Evolutionary conservation across 2,888 invertebrate species (phyloP), one percentile per base, ranked within the genome.

Genomic region (Netelia virgata): DNA sequence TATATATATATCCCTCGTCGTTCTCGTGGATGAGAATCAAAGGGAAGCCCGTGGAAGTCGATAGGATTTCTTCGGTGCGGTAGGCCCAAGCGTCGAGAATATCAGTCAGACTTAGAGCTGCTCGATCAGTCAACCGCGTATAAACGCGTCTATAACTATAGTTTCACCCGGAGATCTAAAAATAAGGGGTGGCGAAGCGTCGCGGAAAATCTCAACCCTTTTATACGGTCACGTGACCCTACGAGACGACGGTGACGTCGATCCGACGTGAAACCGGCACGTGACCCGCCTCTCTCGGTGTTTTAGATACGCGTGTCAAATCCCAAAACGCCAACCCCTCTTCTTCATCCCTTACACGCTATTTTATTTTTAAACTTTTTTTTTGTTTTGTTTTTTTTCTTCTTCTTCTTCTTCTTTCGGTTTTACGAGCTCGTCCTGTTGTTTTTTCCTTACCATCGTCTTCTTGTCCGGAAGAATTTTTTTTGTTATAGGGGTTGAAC

Each of bases 261-360:
- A 88, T 80, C 83, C 83, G 84, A 83, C 88, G 87, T 84, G 75
- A 82, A 83, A 66, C 82, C 83, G 91, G 84, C 91, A 91, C 91
- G 91, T 91, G 91, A 90, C 91, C 87, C 84, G 43, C 64, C 73
- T 16, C 73, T 16, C 83, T 73, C 63, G 59, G 90, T 90, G 91
- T 92, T 93, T 93, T 91, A 90, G 91, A 91, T 92, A 92, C 92
- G 92, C 92, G 92, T 93, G 93, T 93, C 93, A 92, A 93, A 92
- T 92, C 92, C 91, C 91, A 89, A 90, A 92, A 90, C 91, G 91
- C 85, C 79, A 78, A 66, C 73, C 75, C 76, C 59, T 55, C 53
- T 14, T 85, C 76, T 75, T n/a, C 50, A 61, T 61, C 69, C 61
- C 75, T 81, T 79, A 72, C 69, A 61, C 69, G 14, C 10, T 81